A percentile compares a stretch with the other conserved stretches of the same genome.
Evolutionary conservation across 2,113 vertebrate species (phyloP).

Genomic region (Pomatostomus ruficeps): DNA sequence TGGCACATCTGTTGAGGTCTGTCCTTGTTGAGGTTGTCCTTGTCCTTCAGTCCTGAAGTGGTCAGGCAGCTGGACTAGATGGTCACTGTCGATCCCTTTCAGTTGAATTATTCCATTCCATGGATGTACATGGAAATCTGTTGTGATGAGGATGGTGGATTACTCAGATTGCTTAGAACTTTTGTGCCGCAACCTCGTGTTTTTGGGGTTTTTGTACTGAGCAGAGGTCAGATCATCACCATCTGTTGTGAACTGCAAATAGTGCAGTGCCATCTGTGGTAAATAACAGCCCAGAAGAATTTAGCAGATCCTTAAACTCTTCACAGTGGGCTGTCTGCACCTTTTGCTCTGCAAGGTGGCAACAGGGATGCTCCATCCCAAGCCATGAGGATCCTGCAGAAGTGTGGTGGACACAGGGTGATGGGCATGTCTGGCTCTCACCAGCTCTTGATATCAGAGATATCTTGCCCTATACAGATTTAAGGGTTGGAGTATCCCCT

Average conservation of each 20-base stretch:
- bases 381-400: neutral
- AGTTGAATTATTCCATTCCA: rapidly evolving
- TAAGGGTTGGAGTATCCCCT: neutral
- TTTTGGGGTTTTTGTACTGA: neutral
- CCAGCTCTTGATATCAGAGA: rapidly evolving
- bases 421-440: neutral
- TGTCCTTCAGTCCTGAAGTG: neutral
- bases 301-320: neutral
- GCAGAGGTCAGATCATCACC: neutral
- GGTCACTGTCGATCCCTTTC: neutral
- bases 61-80: neutral
- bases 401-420: neutral
- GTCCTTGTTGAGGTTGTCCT: neutral
- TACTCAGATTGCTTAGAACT: neutral
- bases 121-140: neutral
- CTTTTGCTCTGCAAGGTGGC: neutral
- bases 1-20: neutral
- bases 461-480: neutral
- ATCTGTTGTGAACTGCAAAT: neutral
- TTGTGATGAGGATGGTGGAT: neutral
- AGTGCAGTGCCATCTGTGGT: neutral
- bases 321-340: neutral
- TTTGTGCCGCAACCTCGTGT: neutral
- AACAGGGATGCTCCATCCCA: neutral
- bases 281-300: neutral